Conservation (phyloP, 2,113 vertebrate species). For the Tringa solitaria region DNA sequence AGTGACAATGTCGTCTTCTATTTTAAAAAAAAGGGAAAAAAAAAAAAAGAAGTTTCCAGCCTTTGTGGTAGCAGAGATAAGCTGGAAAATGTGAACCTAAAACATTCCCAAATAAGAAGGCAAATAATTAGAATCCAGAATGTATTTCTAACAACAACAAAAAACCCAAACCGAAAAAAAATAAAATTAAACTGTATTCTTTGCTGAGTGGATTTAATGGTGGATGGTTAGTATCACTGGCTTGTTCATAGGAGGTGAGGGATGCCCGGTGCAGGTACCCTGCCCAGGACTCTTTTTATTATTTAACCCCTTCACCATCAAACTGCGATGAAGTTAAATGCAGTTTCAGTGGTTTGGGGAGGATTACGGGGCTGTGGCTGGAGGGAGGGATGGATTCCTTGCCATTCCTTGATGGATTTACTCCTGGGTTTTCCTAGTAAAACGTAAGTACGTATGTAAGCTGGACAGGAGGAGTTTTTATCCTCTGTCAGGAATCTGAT, state of each 20-base stretch:
- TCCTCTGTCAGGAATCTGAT: not conserved
- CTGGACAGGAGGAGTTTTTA: not conserved
- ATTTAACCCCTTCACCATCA: not conserved
- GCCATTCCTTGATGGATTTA: too few relatives aligned
- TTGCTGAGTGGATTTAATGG: fast-evolving
- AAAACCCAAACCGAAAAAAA: not conserved
- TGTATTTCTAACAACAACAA: not conserved
- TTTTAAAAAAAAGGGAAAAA: not conserved
- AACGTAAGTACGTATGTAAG: not conserved
- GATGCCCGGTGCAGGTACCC: not conserved
- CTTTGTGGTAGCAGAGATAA: slow-evolving; percentile 39
- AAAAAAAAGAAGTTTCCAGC: not conserved
- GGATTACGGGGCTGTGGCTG: not conserved
- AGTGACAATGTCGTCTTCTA: not conserved
- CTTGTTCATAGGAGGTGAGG: not conserved
- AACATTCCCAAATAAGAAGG: not conserved
- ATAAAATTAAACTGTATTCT: not conserved
- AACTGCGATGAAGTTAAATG: not conserved
- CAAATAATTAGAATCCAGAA: not conserved
- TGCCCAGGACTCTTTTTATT: not conserved
- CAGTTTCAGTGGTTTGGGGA: not conserved
- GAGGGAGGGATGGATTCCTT: not conserved
- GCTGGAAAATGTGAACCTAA: not conserved
- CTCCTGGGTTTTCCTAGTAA: not conserved
- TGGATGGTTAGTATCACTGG: not conserved